Evolutionary conservation across 2,797 vertebrate species (phyloP).

Genomic region (Semotilus atromaculatus): DNA sequence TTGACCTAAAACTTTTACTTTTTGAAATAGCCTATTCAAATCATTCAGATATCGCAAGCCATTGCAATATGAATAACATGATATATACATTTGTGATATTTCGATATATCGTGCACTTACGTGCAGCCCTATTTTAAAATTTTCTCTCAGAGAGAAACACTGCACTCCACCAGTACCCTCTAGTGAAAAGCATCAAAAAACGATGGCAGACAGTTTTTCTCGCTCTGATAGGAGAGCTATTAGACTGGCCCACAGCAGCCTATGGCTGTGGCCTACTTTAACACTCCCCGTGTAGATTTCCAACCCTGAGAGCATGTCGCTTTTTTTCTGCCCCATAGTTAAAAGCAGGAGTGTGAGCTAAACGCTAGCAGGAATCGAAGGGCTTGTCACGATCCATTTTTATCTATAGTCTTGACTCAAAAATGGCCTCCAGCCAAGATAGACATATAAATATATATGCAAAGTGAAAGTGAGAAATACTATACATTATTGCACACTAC

Average conservation of each 20-base stretch:
- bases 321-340: conserved; percentile 39
- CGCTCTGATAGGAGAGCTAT: conserved; percentile 55
- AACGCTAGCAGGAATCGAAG: conserved; percentile 43
- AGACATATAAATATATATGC: neutral
- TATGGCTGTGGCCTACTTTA: conserved; percentile 63
- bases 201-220: conserved; percentile 53
- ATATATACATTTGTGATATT: no score
- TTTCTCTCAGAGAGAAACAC: conserved; percentile 53
- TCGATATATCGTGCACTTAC: no score
- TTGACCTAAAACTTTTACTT: no score
- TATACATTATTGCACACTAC: conserved; percentile 11
- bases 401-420: conserved; percentile 45
- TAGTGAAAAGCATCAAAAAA: conserved; percentile 51
- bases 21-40: no score
- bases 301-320: conserved; percentile 61
- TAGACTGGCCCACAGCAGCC: conserved; percentile 59
- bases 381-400: conserved; percentile 55
- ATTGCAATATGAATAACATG: no score
- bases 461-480: conserved; percentile 13
- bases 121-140: conserved; percentile 28
- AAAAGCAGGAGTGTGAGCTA: conserved; percentile 48
- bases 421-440: conserved; percentile 20
- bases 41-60: no score
- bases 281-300: conserved; percentile 52
- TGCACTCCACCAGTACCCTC: conserved; percentile 46